These are phyloP conservation scores for Eledona agricola DNA, from an alignment of 2,888 invertebrate species.

Conservation along the genomic window DNA sequence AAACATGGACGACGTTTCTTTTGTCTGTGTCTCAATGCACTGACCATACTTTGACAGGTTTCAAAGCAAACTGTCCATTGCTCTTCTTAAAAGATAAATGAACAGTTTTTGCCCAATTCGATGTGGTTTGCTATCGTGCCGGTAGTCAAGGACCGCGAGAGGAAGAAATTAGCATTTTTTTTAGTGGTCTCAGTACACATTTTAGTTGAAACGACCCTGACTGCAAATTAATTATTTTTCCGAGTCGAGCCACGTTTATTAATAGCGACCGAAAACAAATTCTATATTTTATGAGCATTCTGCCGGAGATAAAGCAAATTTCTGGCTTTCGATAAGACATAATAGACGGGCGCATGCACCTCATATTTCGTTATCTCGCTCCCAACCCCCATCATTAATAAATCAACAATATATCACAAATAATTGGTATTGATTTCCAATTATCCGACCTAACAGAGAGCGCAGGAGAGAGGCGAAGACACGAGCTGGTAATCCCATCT, in stretches of 20 bases:
- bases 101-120: constrained; percentile 6
- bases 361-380: constrained; percentile 20
- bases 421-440: constrained; percentile 60
- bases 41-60: constrained; percentile 46
- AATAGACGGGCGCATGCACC: constrained; percentile 8
- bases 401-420: constrained; percentile 56
- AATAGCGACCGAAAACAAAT: constrained; percentile 2
- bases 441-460: constrained; percentile 49
- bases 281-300: constrained; percentile 7
- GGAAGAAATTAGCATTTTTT: too few species aligned
- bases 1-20: constrained; percentile 43
- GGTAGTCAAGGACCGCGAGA: too few species aligned
- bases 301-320: constrained; percentile 5
- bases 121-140: constrained; percentile 25
- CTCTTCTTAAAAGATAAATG: constrained; percentile 14
- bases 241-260: too few species aligned
- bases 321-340: constrained; percentile 3
- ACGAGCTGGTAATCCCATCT: constrained; percentile 51
- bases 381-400: constrained; percentile 49
- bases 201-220: too few species aligned
- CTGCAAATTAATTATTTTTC: too few species aligned
- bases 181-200: too few species aligned
- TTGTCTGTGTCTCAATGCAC: constrained; percentile 42
- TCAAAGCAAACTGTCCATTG: constrained; percentile 21
- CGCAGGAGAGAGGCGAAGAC: constrained; percentile 39